Conservation (phyloP, 2,888 invertebrate genomes). For the Apamea epomidion region DNA sequence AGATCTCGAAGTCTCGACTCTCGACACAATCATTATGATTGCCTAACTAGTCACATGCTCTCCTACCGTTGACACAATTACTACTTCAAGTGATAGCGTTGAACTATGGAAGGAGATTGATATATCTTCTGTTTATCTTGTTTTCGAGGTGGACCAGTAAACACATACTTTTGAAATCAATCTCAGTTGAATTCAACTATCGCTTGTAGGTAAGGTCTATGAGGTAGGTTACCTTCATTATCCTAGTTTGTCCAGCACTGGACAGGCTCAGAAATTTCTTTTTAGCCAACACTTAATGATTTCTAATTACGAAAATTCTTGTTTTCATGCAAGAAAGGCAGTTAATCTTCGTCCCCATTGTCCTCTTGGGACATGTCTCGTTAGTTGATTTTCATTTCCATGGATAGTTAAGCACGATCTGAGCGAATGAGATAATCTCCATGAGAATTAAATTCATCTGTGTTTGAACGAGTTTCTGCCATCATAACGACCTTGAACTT, state of each 20-base stretch:
- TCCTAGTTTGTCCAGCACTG: not conserved
- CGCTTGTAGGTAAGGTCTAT: not conserved
- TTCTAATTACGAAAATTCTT: not conserved
- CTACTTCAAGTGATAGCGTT: slow-evolving; percentile 48
- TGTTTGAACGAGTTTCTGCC: slow-evolving; percentile 33
- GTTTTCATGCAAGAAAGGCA: not conserved
- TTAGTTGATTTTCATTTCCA: slow-evolving; percentile 22
- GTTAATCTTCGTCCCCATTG: not conserved
- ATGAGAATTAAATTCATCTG: slow-evolving; percentile 14
- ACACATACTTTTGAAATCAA: slow-evolving; percentile 6
- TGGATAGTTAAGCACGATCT: slow-evolving; percentile 14
- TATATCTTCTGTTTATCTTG: slow-evolving; percentile 46
- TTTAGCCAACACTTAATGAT: not conserved
- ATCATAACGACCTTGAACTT: slow-evolving; percentile 28
- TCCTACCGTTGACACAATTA: slow-evolving; percentile 74
- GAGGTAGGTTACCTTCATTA: not conserved
- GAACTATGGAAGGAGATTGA: slow-evolving; percentile 38
- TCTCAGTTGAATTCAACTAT: slow-evolving; percentile 13
- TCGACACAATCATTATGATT: slow-evolving; percentile 65
- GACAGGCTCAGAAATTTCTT: not conserved
- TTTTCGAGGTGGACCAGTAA: slow-evolving; percentile 12
- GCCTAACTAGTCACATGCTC: slow-evolving; percentile 75
- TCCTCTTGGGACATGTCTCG: not conserved
- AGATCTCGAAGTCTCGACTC: slow-evolving; percentile 48
- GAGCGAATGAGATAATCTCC: slow-evolving; percentile 15